Percentiles rank a stretch among this genome's conserved stretches.
Evolutionary conservation across 2,888 invertebrate genomes (phyloP).

Genomic region (Rosalia funebris): DNA sequence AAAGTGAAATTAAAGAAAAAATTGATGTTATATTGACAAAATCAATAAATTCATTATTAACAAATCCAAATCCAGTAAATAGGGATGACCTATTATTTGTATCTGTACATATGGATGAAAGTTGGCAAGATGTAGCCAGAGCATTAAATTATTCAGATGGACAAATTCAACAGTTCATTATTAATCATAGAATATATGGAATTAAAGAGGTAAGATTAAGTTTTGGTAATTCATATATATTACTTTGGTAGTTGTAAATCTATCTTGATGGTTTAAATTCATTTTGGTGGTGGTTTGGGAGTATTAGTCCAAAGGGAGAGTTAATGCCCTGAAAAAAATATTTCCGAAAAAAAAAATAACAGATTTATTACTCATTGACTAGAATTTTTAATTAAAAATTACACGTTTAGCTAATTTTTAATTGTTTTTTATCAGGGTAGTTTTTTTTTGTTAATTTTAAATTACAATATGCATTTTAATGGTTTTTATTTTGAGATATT

Average conservation of each 20-base stretch:
- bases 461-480: too few species aligned
- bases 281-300: neutral
- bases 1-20: constrained; percentile 31
- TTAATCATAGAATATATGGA: constrained; percentile 65
- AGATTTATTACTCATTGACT: neutral
- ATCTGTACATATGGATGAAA: constrained; percentile 70
- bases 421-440: too few species aligned
- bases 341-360: constrained; percentile 6
- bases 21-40: constrained; percentile 42
- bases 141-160: constrained; percentile 64
- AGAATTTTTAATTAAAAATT: neutral
- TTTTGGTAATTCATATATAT: neutral
- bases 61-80: constrained; percentile 31
- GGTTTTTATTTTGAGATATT: too few species aligned
- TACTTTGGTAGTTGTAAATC: neutral
- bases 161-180: constrained; percentile 70
- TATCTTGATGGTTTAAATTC: neutral
- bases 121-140: constrained; percentile 70
- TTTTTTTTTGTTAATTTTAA: too few species aligned
- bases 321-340: neutral
- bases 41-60: constrained; percentile 35
- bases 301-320: neutral
- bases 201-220: constrained; percentile 68
- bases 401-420: too few species aligned
- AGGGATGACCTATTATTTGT: constrained; percentile 66